Evolutionary conservation across 1,140 invertebrate species (phyloP).

Genomic region (Psix sp.): DNA sequence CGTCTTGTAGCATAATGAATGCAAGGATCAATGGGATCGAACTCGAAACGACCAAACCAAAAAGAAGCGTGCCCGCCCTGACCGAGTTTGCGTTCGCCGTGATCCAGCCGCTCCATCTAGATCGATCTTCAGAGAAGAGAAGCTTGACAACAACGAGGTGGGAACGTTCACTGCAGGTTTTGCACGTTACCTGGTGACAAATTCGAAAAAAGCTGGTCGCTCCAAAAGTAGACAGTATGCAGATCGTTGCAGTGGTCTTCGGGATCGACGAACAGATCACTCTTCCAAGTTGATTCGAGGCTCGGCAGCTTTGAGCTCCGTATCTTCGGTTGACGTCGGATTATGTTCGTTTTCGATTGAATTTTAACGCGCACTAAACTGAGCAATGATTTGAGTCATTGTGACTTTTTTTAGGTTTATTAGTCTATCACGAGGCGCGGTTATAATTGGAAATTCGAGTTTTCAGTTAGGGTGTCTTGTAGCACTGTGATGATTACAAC

Average conservation of each 20-base stretch:
- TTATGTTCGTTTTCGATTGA: too few species aligned
- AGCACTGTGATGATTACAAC: conserved; percentile 22
- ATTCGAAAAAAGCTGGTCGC: too few species aligned
- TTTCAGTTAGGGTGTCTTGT: conserved; percentile 2
- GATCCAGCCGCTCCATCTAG: conserved; percentile 16
- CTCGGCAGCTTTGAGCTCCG: too few species aligned
- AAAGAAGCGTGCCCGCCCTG: conserved; percentile 45
- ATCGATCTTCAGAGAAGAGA: conserved; percentile 26
- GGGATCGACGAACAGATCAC: too few species aligned
- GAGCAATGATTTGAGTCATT: too few species aligned
- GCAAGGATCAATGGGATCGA: too few species aligned
- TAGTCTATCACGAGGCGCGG: not conserved
- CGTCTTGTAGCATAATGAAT: not conserved
- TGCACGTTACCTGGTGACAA: too few species aligned
- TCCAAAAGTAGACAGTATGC: too few species aligned
- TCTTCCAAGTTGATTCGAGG: too few species aligned
- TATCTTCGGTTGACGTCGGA: too few species aligned
- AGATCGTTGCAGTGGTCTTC: too few species aligned
- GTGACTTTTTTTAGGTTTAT: not conserved
- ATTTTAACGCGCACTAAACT: not conserved
- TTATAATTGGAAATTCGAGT: not conserved
- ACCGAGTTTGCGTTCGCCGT: conserved; percentile 29
- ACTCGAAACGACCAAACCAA: not conserved
- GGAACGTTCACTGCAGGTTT: not conserved
- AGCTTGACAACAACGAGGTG: not conserved